Evolutionary conservation across 2,888 invertebrate species (phyloP).

Genomic region (Chymomyza caudatula): DNA sequence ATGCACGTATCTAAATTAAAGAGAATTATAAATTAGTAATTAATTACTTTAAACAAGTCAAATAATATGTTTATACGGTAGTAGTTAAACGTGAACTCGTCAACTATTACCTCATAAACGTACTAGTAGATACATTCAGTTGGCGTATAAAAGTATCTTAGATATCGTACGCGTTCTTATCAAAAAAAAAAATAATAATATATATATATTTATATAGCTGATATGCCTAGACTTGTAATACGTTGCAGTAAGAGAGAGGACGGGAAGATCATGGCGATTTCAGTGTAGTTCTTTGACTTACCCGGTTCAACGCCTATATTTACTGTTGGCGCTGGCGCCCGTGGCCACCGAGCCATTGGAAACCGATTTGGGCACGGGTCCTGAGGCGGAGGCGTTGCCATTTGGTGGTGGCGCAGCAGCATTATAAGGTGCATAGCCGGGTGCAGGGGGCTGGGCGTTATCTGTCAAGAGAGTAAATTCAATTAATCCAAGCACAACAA

Average conservation of each 20-base stretch:
- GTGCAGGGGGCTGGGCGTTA: slow-evolving; percentile 47
- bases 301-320: slow-evolving; percentile 64
- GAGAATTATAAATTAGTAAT: slow-evolving; percentile 52
- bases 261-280: neutral
- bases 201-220: neutral
- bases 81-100: neutral
- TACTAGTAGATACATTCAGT: neutral
- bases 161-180: slow-evolving; percentile 24
- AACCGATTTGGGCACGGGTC: slow-evolving; percentile 49
- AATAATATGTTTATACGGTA: neutral
- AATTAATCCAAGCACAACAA: neutral
- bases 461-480: slow-evolving; percentile 32
- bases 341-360: slow-evolving; percentile 55
- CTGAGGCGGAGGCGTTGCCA: slow-evolving; percentile 42
- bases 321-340: slow-evolving; percentile 57
- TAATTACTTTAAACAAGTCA: neutral
- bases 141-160: slow-evolving; percentile 16
- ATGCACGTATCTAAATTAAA: slow-evolving; percentile 72
- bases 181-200: slow-evolving; percentile 21
- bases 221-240: neutral
- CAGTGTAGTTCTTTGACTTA: slow-evolving; percentile 27
- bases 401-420: slow-evolving; percentile 45
- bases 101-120: neutral
- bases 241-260: neutral
- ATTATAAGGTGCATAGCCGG: slow-evolving; percentile 62